Evolutionary conservation across 2,797 vertebrate species (phyloP).

Genomic region (Chromis chromis): DNA sequence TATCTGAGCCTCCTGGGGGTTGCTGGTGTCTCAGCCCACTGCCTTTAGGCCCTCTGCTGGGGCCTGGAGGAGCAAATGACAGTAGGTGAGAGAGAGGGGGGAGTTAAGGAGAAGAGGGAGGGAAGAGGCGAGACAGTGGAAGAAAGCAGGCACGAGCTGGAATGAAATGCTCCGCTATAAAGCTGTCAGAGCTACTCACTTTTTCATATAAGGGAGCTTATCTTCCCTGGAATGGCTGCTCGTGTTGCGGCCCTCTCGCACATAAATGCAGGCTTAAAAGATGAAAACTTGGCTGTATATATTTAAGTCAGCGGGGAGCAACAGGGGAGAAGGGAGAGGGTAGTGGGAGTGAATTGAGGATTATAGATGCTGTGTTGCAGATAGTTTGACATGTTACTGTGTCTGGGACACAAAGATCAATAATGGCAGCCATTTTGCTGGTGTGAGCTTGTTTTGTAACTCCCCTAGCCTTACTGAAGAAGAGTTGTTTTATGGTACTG

Average conservation of each 20-base stretch:
- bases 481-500: constrained; percentile 32
- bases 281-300: constrained; percentile 72
- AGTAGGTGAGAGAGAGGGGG: constrained; percentile 33
- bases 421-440: constrained; percentile 64
- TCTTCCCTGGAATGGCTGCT: constrained; percentile 70
- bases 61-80: constrained; percentile 66
- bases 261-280: constrained; percentile 76
- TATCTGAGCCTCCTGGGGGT: constrained; percentile 73
- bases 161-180: constrained; percentile 79
- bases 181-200: constrained; percentile 81
- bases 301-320: constrained; percentile 67
- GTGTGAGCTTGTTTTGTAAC: constrained; percentile 49
- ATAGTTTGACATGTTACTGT: constrained; percentile 72
- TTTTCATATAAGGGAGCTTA: constrained; percentile 78
- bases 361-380: constrained; percentile 75
- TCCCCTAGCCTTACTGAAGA: constrained; percentile 30
- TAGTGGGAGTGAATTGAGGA: constrained; percentile 60
- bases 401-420: constrained; percentile 72
- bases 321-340: background rate
- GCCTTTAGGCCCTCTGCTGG: constrained; percentile 66
- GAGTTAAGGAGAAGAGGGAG: constrained; percentile 32
- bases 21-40: constrained; percentile 70
- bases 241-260: constrained; percentile 58
- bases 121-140: constrained; percentile 50
- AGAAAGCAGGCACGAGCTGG: constrained; percentile 49